phyloP scores from a whole-genome alignment of 2,888 invertebrate genomes.

The Ormia ochracea region DNA sequence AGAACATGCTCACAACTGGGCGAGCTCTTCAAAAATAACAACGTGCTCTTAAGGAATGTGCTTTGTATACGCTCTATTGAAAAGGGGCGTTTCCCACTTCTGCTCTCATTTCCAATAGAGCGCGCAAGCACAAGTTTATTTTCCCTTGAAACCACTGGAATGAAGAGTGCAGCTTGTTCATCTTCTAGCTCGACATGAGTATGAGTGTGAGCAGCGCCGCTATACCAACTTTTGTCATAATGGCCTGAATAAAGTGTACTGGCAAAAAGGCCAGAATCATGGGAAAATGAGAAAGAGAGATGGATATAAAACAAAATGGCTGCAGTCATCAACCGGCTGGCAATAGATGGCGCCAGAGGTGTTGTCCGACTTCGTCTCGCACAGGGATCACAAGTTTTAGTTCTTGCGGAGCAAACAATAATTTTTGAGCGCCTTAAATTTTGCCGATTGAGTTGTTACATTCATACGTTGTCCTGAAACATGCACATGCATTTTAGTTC shows the following conservation, averaged over 20 bases:
- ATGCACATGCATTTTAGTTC: too few relatives aligned
- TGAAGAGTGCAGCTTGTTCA: conserved; percentile 52
- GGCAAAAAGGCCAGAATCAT: conserved; percentile 21
- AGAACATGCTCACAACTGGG: not conserved
- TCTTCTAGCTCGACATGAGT: not conserved
- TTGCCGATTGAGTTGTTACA: not conserved
- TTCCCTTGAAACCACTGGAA: conserved; percentile 67
- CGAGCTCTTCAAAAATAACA: not conserved
- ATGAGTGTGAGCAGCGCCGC: not conserved
- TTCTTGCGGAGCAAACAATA: not conserved
- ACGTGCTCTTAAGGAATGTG: conserved; percentile 31
- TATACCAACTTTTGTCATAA: conserved; percentile 11
- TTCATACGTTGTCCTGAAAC: not conserved
- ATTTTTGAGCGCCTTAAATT: conserved; percentile 7
- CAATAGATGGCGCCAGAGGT: conserved; percentile 74
- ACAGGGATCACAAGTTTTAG: not conserved
- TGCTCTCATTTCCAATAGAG: conserved; percentile 52
- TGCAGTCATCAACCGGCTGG: conserved; percentile 71
- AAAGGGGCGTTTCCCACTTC: conserved; percentile 44
- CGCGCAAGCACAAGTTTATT: conserved; percentile 53
- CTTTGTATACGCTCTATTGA: not conserved
- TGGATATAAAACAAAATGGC: conserved; percentile 76
- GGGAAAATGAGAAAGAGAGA: conserved; percentile 65
- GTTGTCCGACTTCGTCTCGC: not conserved
- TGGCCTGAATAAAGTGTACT: conserved; percentile 57